Base-by-base conservation (phyloP, 2,797 vertebrate species). In the Spea hammondii region DNA sequence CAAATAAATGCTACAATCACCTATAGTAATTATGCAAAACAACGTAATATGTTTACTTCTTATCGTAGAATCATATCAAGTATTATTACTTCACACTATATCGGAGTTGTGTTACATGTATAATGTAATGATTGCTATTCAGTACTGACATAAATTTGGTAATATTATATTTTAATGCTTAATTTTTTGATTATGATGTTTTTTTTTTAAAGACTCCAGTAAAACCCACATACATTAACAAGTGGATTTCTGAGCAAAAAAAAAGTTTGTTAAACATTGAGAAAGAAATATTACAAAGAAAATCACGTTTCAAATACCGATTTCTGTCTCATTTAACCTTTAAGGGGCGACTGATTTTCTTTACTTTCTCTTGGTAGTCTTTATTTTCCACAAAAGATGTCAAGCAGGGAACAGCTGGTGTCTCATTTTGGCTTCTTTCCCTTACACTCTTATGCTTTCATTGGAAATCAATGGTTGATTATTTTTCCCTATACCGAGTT, bases 401-500 rank as follows among this genome's bases (percentile, higher is more conserved):
- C 91, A 90, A 92, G 87, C 90, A 88, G 88, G 86, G 91, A 93
- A 87, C 91, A 94, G 91, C 90, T 93, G 92, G 92, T 91, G 87
- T 81, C 84, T 85, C 73, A 0, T 83, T 87, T 89, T 93, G 92
- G 92, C 92, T 86, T 85, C 85, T 86, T 92, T 92, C 90, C 90
- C 88, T 84, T 79, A 86, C 82, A 84, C 86, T 85, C 76, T 70
- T 74, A 68, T 76, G 84, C 86, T 91, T 91, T 93, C 89, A 89
- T 84, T 87, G 81, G 83, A 89, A 92, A 92, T 93, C 91, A 93
- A 92, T 92, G 90, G 88, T 81, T 86, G 86, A 91, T 92, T 93
- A 88, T 91, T 91, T 92, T 85, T 82, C 87, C 83, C 83, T 80
- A 83, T 70, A 78, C 88, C 86, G 82, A 66, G 84, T 77, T 91